Conservation (phyloP, 2,888 invertebrate species). For the Petrophora chlorosata region DNA sequence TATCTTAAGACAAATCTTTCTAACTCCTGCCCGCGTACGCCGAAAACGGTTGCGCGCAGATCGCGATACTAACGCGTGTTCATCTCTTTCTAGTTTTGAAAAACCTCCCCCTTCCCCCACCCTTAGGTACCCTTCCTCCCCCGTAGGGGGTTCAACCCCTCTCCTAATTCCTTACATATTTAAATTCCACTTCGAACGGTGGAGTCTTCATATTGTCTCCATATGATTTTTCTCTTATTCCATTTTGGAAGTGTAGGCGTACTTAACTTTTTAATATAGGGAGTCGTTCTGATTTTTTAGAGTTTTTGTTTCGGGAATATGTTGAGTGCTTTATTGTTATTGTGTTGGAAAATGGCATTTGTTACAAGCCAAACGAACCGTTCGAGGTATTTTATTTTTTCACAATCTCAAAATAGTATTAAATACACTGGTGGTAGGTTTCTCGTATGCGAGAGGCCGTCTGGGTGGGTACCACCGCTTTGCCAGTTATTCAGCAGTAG, state of each 20-base stretch:
- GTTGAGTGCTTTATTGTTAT: constrained; percentile 4
- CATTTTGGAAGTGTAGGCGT: constrained; percentile 33
- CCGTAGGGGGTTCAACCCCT: constrained; percentile 45
- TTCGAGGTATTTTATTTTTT: no score
- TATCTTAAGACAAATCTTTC: constrained; percentile 56
- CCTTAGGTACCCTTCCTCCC: constrained; percentile 24
- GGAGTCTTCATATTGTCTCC: constrained; percentile 80
- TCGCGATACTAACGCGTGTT: constrained; percentile 83
- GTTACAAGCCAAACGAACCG: no score
- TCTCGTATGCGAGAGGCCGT: no score
- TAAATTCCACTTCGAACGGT: constrained; percentile 80
- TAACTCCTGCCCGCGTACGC: constrained; percentile 41
- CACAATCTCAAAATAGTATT: no score
- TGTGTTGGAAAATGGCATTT: not conserved
- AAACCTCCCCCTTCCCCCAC: constrained; percentile 57
- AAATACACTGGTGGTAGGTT: no score
- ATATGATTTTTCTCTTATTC: constrained; percentile 65
- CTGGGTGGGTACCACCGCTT: no score
- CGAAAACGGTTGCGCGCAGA: constrained; percentile 54
- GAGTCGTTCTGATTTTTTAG: constrained; percentile 15
- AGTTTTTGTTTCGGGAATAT: not conserved
- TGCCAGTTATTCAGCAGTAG: no score
- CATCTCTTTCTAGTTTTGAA: constrained; percentile 84
- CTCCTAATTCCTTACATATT: constrained; percentile 84
- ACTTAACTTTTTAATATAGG: constrained; percentile 38